Evolutionary conservation across 2,113 vertebrate genomes (phyloP), one percentile per base, ranked within the genome.

Genomic region (Mustela nigripes): DNA sequence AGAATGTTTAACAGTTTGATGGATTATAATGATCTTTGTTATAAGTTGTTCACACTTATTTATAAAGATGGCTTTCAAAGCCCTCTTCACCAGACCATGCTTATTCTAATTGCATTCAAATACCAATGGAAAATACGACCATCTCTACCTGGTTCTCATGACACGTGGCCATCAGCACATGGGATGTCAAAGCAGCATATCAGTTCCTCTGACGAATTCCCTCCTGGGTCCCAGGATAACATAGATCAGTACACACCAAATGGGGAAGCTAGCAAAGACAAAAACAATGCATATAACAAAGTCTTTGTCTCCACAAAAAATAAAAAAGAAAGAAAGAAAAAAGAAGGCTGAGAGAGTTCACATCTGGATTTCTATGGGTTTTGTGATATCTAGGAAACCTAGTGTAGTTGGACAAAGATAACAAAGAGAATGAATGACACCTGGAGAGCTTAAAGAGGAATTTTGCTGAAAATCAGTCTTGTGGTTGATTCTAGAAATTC

Each of bases 161-260:
- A 99, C 95, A 99, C 98, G 33, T 99, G 99, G 88, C 99, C 99
- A 24, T 99, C 99, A 5, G 99, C 99, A 97, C 99, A 99, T 0
- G 98, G 98, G 97, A 99, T 99, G n/a, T 99, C 99, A n/a, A 99
- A 99, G 96, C 99, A 99, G 97, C 99, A 99, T 36, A 99, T 98
- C 0, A 99, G 99, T 86, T 99, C 99, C 39, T 99, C 33, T 99
- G 99, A 2, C 98, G 97, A 97, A 99, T 99, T 31, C 99, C 99
- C 95, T 99, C 99, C 95, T 98, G 97, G 80, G 98, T 99, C 31
- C 99, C 99, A 0, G 99, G 99, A 95, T 97, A 97, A 91, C 99
- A 99, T 86, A 99, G 98, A 45, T 99, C 98, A 26, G 98, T 99
- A 96, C 99, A 99, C 94, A 99, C 98, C 1, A 99, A 99, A 5